Conservation (phyloP, 2,888 invertebrate genomes). For the Nebria brevicollis region DNA sequence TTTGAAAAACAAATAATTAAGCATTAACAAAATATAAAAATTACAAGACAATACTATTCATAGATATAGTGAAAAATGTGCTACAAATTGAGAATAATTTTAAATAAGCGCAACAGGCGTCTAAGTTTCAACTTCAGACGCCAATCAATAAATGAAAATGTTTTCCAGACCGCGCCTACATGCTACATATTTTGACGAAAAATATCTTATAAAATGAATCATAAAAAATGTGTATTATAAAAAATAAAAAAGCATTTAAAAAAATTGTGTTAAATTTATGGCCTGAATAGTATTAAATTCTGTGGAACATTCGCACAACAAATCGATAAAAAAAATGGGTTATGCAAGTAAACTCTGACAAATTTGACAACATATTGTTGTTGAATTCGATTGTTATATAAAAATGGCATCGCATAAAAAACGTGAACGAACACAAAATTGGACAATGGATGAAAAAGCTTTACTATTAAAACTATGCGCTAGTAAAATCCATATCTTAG, state of each 20-base stretch:
- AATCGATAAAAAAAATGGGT: neutral
- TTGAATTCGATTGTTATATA: conserved; percentile 8
- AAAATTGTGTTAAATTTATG: neutral
- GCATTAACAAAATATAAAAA: neutral
- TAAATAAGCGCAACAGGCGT: neutral
- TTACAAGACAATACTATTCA: neutral
- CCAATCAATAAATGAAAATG: neutral
- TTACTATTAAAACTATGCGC: conserved; percentile 64
- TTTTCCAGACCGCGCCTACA: neutral
- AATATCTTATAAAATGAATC: neutral
- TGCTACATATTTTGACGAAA: neutral
- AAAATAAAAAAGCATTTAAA: neutral
- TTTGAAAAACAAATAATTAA: too few relatives aligned
- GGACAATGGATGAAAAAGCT: conserved; percentile 66
- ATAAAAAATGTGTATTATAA: neutral
- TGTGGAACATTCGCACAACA: neutral
- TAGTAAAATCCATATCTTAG: conserved; percentile 64
- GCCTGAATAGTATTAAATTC: neutral
- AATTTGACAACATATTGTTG: neutral
- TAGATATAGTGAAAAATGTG: neutral
- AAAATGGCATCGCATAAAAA: conserved; percentile 58
- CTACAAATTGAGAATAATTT: neutral
- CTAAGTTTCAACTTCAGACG: neutral
- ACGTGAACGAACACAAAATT: conserved; percentile 67
- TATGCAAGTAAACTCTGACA: neutral